Evolutionary conservation across 2,797 vertebrate genomes (phyloP).

Genomic region (Scolopax rusticola): DNA sequence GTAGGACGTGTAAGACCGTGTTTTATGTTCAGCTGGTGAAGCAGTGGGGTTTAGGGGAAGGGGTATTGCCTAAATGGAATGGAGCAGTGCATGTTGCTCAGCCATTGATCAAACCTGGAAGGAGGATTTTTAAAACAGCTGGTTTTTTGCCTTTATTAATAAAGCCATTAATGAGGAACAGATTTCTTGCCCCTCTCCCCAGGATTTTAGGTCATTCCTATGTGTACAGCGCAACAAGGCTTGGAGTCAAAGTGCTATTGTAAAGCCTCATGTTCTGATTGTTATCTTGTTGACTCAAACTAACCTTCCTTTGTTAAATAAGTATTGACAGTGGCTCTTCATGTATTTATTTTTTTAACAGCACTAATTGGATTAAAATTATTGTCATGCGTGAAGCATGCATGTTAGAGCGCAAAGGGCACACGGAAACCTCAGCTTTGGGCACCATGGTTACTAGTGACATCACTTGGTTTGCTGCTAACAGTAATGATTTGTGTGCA

Average conservation of each 20-base stretch:
- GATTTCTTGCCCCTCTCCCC: background rate
- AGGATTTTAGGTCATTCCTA: background rate
- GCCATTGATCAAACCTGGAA: background rate
- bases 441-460: conserved; percentile 80
- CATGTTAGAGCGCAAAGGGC: conserved; percentile 69
- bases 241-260: background rate
- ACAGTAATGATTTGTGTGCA: conserved; percentile 73
- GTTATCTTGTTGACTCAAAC: conserved; percentile 5
- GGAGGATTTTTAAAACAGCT: background rate
- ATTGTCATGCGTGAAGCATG: conserved; percentile 38
- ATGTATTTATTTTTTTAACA: background rate
- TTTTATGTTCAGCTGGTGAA: background rate
- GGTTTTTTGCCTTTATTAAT: conserved; percentile 14
- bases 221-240: background rate
- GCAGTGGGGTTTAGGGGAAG: background rate
- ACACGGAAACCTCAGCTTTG: conserved; percentile 67
- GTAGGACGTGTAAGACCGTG: background rate
- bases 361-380: conserved; percentile 62
- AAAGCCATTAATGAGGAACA: background rate
- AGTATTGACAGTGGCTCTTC: background rate
- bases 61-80: background rate
- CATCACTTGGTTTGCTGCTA: conserved; percentile 76
- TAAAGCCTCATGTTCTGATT: background rate
- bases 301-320: background rate
- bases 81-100: background rate